Conservation (phyloP, 2,797 vertebrate genomes). For the Saxicola maurus region DNA sequence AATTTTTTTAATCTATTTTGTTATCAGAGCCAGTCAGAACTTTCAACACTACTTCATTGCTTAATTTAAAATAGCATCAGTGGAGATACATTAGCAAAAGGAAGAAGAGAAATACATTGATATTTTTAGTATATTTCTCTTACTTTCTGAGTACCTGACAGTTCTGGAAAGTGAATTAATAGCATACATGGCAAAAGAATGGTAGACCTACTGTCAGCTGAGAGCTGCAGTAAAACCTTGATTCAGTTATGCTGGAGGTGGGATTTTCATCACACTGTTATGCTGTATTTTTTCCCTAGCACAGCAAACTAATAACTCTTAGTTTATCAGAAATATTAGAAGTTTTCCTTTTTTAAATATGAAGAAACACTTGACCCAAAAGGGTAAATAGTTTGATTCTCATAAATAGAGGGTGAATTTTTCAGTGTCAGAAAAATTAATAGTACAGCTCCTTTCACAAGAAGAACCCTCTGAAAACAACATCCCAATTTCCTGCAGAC, state of each 20-base stretch:
- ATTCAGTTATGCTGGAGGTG: background rate
- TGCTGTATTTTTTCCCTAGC: background rate
- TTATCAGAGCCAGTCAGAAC: slow-evolving; percentile 45
- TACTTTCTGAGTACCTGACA: slow-evolving; percentile 15
- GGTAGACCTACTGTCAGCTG: background rate
- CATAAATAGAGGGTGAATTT: background rate
- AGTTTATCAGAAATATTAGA: background rate
- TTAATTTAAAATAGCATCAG: slow-evolving; percentile 29
- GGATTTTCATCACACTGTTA: background rate
- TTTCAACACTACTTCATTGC: slow-evolving; percentile 2
- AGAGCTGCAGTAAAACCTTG: background rate
- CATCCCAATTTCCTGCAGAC: background rate
- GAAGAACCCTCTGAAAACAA: background rate
- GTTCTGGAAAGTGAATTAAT: slow-evolving; percentile 30
- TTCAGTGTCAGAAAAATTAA: slow-evolving; percentile 5
- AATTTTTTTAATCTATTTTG: slow-evolving; percentile 19
- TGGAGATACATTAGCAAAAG: background rate
- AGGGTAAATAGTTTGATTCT: background rate
- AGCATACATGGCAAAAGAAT: slow-evolving; percentile 3
- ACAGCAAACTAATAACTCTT: background rate
- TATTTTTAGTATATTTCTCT: slow-evolving; percentile 33
- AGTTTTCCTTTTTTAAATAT: background rate
- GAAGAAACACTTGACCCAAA: background rate
- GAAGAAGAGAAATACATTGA: slow-evolving; percentile 6
- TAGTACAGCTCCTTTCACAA: background rate